Evolutionary conservation across 1,140 invertebrate species (phyloP), one percentile per base, ranked within the genome.

Genomic region (Zaprionus ghesquierei): DNA sequence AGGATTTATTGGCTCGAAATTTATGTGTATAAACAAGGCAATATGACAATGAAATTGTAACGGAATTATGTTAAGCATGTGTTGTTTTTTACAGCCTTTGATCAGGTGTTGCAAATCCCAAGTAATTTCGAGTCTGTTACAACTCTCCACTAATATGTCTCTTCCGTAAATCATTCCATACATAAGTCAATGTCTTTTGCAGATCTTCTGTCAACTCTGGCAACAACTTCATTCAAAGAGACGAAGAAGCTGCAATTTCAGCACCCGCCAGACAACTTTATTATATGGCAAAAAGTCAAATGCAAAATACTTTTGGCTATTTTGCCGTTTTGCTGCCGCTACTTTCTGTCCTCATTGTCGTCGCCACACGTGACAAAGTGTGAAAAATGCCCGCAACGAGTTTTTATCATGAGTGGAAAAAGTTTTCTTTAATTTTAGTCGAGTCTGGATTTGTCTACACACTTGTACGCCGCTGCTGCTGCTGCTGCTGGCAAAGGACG

Each of bases 331-430:
- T 18, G 31, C 50, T 31, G 6, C 15, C 15, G 25, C 51, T 44
- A 33, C 27, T 77, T 78, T 44, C 33, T 59, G 44, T 59, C 56
- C 38, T 29, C 56, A 59, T 59, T 22, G 41, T n/a, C 44, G n/a
- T n/a, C n/a, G 46, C 61, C 54, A 74, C 76, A 79, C 59, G 60
- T 79, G 77, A 78, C 79, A 82, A 87, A 87, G 82, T 87, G 82
- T 79, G 82, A 89, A 89, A 87, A 89, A 89, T 87, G 79, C 64
- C 38, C 31, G 29, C 63, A 71, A 72, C 76, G 62, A 78, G 76
- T 73, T 72, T 73, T 72, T 63, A 75, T 87, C 65, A 70, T 61
- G 69, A 71, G 51, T 38, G 66, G 33, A 68, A 12, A 74, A 61
- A 55, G 46, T 59, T 75, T 78, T 64, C 27, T 68, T 56, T 71